Percentiles rank a stretch among this genome's conserved stretches.
Conservation (phyloP, 2,888 invertebrate genomes). For the Acanthosepion lycidas region DNA sequence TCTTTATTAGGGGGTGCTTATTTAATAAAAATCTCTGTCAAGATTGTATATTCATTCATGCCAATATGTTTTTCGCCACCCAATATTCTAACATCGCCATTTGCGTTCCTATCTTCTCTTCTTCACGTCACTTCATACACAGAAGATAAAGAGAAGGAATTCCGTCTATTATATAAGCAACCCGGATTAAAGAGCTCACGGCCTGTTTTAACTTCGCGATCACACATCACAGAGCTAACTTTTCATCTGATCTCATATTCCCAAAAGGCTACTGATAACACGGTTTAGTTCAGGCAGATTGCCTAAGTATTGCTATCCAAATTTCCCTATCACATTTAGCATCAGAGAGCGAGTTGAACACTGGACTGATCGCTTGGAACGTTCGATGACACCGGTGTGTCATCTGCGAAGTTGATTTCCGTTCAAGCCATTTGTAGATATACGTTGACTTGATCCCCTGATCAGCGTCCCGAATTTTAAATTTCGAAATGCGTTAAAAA, state of each 20-base stretch:
- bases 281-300: neutral
- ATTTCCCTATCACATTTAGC: neutral
- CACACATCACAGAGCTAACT: conserved; percentile 10
- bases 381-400: neutral
- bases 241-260: neutral
- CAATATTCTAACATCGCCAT: neutral
- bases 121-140: neutral
- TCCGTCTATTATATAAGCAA: neutral
- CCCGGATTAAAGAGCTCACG: neutral
- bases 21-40: neutral
- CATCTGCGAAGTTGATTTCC: neutral
- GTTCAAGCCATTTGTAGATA: conserved; percentile 17
- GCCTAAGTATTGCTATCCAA: neutral
- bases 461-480: neutral
- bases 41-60: neutral
- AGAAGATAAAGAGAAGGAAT: neutral
- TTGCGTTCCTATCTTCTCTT: neutral
- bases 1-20: neutral
- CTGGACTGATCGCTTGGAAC: neutral
- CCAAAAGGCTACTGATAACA: conserved; percentile 12
- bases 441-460: neutral
- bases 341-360: neutral
- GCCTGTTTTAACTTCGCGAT: neutral
- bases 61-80: neutral
- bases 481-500: neutral